Conservation (phyloP, 2,797 vertebrate genomes). For the Enteromius unitaeniatus region DNA sequence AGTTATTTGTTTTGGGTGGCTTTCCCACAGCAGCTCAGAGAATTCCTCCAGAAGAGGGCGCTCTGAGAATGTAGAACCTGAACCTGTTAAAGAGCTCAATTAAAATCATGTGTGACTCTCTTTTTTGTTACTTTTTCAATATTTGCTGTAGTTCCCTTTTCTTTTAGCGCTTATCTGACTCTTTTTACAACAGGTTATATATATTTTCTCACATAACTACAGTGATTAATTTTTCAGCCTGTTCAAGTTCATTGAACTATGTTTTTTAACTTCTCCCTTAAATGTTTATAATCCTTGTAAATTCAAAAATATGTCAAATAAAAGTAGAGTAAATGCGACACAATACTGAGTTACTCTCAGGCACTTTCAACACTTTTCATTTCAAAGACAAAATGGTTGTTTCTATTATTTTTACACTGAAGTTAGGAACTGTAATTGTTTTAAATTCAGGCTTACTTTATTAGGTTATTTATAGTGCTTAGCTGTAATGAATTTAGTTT, state of each 20-base stretch:
- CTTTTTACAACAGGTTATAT: neutral
- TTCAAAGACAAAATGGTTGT: neutral
- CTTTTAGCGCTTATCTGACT: neutral
- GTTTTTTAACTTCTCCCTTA: neutral
- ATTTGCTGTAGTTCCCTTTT: neutral
- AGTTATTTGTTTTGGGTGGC: neutral
- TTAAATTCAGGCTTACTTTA: neutral
- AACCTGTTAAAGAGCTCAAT: neutral
- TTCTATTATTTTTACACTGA: neutral
- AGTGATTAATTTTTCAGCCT: neutral
- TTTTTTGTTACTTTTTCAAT: neutral
- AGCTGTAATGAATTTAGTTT: neutral
- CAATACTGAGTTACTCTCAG: neutral
- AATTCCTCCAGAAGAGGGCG: slow-evolving; percentile 52
- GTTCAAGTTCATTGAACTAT: neutral
- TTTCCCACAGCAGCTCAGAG: neutral
- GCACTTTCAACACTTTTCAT: neutral
- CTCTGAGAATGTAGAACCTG: slow-evolving; percentile 29
- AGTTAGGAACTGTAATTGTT: neutral
- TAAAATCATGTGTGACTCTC: neutral
- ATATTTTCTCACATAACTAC: neutral
- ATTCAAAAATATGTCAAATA: neutral
- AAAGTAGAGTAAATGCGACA: neutral
- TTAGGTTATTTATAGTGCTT: neutral
- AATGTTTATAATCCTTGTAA: neutral